Percentiles rank a stretch among this genome's conserved stretches.
phyloP scores from a whole-genome alignment of 2,797 vertebrate genomes.

The Setipinna tenuifilis region DNA sequence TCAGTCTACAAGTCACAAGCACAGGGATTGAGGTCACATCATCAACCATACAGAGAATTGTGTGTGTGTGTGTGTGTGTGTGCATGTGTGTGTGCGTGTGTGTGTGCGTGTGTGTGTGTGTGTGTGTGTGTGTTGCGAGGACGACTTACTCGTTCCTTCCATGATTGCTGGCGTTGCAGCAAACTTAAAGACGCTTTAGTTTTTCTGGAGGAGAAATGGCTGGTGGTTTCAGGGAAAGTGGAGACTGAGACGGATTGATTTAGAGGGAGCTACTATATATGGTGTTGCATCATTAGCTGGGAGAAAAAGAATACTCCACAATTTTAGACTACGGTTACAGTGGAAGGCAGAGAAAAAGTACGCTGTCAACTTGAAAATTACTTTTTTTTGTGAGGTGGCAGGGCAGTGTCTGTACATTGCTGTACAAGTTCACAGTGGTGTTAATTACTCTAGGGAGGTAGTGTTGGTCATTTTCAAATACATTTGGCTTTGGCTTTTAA shows the following conservation, averaged over 20 bases:
- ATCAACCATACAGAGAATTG: background rate
- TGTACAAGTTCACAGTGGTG: background rate
- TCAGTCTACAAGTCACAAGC: conserved; percentile 28
- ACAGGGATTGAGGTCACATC: conserved; percentile 62
- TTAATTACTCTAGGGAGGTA: background rate
- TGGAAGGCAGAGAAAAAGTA: background rate
- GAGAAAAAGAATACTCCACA: background rate
- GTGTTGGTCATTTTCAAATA: background rate
- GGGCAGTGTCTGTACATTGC: background rate
- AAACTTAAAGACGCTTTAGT: background rate
- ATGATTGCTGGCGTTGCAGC: conserved; percentile 16
- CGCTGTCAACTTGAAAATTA: background rate
- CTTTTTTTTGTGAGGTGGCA: background rate
- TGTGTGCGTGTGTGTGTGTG: too few relatives aligned
- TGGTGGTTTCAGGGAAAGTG: background rate
- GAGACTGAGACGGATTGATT: background rate
- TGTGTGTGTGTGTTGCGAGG: background rate
- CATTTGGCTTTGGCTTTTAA: background rate
- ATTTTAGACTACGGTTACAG: background rate
- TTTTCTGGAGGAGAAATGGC: background rate
- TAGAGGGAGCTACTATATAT: background rate
- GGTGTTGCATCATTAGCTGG: background rate
- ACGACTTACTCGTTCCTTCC: background rate
- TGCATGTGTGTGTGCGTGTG: too few relatives aligned
- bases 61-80: too few relatives aligned